Conservation (phyloP, 2,113 vertebrate genomes). For the Rattus norvegicus region GRCr8 NC_086020.1:112941001-112941500, state of each 20-base stretch:
- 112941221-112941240: background rate
- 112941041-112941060: background rate
- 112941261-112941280: background rate
- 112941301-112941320: background rate
- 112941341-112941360: background rate
- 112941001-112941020: background rate
- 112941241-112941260: background rate
- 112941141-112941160: constrained; percentile 12
- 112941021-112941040: background rate
- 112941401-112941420: background rate
- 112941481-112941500: background rate
- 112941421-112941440: background rate
- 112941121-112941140: background rate
- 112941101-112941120: constrained; percentile 1
- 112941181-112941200: background rate
- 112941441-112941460: background rate
- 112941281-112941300: background rate
- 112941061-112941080: background rate
- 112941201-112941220: background rate
- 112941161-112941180: background rate
- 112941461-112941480: background rate
- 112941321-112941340: background rate
- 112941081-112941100: background rate
- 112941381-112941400: background rate
- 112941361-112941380: background rate